phyloP scores from a whole-genome alignment of 2,888 invertebrate species.

The Cheilosia grossa region DNA sequence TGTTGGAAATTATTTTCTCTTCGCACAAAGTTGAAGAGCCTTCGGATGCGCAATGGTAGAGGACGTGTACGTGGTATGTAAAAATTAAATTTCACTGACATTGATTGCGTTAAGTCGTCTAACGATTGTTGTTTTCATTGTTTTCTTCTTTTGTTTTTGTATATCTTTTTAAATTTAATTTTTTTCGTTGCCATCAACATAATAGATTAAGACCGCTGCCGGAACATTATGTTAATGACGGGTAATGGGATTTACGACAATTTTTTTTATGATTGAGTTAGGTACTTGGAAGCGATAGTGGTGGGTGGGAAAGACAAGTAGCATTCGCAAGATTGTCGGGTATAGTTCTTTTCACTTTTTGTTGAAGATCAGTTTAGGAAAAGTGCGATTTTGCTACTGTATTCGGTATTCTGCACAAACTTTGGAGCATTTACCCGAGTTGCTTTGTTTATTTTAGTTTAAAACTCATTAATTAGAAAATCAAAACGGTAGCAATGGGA shows the following conservation, averaged over 20 bases:
- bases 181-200: constrained; percentile 10
- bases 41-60: neutral
- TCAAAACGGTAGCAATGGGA: too few relatives aligned
- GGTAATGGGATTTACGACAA: constrained; percentile 40
- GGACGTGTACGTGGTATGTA: constrained; percentile 55
- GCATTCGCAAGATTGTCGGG: neutral
- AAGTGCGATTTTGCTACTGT: neutral
- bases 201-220: constrained; percentile 8
- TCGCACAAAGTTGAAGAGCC: constrained; percentile 26
- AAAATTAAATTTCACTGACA: constrained; percentile 75
- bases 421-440: too few relatives aligned
- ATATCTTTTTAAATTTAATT: neutral
- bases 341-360: constrained; percentile 37
- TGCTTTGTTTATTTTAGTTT: too few relatives aligned
- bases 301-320: neutral
- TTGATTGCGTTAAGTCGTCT: constrained; percentile 67
- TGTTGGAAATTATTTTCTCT: constrained; percentile 63
- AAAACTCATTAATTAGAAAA: too few relatives aligned
- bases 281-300: constrained; percentile 23
- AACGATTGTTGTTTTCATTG: constrained; percentile 40
- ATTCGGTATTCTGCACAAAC: neutral
- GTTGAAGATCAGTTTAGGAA: neutral
- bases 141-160: constrained; percentile 7
- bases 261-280: constrained; percentile 33
- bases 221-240: constrained; percentile 47